Conservation (phyloP, 2,888 invertebrate species). For the Tenthredo scrophulariae region DNA sequence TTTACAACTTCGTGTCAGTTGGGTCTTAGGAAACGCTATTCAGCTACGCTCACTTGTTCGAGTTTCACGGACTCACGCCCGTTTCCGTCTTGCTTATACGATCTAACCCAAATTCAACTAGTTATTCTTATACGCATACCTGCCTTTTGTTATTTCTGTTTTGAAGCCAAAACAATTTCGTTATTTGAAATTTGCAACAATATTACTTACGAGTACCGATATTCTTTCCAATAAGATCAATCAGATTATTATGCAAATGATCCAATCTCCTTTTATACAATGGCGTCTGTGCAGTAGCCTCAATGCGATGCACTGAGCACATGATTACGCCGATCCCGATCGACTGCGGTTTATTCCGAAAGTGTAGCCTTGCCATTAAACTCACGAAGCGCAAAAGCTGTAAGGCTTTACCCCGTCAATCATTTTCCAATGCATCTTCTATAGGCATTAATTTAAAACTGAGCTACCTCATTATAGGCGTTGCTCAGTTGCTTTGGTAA, state of each 20-base stretch:
- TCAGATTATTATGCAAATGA: constrained; percentile 37
- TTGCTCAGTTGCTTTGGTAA: background rate
- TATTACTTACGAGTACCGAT: background rate
- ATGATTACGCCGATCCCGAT: constrained; percentile 28
- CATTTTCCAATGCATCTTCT: background rate
- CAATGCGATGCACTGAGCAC: constrained; percentile 10
- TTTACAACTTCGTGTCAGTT: background rate
- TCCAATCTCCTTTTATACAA: constrained; percentile 36
- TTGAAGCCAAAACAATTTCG: background rate
- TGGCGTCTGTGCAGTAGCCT: constrained; percentile 22
- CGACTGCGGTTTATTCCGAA: constrained; percentile 33
- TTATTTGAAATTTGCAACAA: background rate
- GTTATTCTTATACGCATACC: background rate
- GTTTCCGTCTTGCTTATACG: constrained; percentile 20
- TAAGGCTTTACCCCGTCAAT: background rate
- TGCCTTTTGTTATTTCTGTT: background rate
- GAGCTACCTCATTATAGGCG: background rate
- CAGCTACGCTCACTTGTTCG: constrained; percentile 41
- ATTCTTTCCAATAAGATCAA: constrained; percentile 10
- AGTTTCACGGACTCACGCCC: constrained; percentile 20
- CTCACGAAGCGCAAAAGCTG: background rate
- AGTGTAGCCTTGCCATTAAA: background rate
- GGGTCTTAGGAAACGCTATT: background rate
- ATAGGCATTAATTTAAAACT: background rate
- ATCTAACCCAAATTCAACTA: constrained; percentile 34